Conservation (phyloP, 2,888 invertebrate species). For the Julus scandinavius region DNA sequence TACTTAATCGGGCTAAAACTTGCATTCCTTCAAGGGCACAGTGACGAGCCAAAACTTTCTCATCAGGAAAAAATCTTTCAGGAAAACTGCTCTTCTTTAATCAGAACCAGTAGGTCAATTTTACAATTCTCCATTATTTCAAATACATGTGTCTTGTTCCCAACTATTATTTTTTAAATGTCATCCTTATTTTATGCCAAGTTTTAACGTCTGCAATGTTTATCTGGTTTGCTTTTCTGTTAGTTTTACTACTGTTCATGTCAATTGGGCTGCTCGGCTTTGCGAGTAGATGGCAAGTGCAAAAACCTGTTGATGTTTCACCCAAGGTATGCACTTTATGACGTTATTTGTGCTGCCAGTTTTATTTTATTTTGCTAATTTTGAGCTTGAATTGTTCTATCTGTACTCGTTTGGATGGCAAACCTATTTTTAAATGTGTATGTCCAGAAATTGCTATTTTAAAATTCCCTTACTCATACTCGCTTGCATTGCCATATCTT, state of each 20-base stretch:
- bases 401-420: too few relatives aligned
- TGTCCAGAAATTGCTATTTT: too few relatives aligned
- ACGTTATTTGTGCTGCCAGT: too few relatives aligned
- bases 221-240: neutral
- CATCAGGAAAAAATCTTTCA: neutral
- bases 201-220: neutral
- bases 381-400: neutral
- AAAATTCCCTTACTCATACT: too few relatives aligned
- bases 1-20: neutral
- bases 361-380: neutral
- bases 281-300: conserved; percentile 38
- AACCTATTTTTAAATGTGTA: too few relatives aligned
- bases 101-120: neutral
- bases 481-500: too few relatives aligned
- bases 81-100: neutral
- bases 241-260: conserved; percentile 55
- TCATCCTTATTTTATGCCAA: neutral
- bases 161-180: neutral
- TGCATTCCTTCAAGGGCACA: neutral
- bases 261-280: conserved; percentile 54
- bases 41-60: conserved; percentile 30
- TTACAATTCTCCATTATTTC: neutral
- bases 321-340: conserved; percentile 46
- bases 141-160: conserved; percentile 30
- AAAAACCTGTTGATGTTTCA: neutral